Percentiles rank a stretch among this genome's conserved stretches.
Evolutionary conservation across 2,113 vertebrate genomes (phyloP).

Genomic region (Balaeniceps rex): DNA sequence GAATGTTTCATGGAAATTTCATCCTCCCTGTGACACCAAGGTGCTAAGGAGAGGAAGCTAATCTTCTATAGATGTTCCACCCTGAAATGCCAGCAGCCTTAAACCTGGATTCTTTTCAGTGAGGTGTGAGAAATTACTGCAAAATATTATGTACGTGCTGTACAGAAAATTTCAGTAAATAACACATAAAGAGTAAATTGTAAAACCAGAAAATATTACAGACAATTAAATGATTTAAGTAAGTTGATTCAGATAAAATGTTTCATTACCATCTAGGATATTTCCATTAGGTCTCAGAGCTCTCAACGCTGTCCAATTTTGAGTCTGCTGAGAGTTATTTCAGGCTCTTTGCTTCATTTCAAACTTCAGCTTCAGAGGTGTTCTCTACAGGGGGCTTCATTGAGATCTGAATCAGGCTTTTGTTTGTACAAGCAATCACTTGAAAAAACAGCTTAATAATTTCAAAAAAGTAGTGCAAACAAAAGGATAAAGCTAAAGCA

Average conservation of each 20-base stretch:
- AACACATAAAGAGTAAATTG: not conserved
- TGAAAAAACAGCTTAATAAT: not conserved
- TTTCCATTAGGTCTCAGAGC: not conserved
- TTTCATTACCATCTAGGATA: not conserved
- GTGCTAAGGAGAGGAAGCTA: not conserved
- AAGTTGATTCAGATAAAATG: not conserved
- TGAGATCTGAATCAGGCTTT: not conserved
- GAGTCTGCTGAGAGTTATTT: not conserved
- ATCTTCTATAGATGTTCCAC: not conserved
- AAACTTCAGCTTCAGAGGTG: not conserved
- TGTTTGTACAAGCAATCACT: not conserved
- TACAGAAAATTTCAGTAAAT: not conserved
- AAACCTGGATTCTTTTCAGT: not conserved
- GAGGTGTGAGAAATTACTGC: not conserved
- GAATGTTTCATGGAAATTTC: not conserved
- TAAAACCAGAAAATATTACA: not conserved
- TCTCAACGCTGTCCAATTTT: not conserved
- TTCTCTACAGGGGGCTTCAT: not conserved
- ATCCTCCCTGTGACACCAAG: not conserved
- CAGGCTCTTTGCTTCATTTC: not conserved
- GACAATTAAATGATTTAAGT: not conserved
- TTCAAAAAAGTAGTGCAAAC: not conserved
- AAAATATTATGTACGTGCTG: not conserved
- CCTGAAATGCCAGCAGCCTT: not conserved
- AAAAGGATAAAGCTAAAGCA: not conserved